Percentiles rank a stretch among this genome's conserved stretches.
These are phyloP conservation scores for Aptenodytes patagonicus DNA, from an alignment of 2,113 vertebrate species.

Conservation along the genomic window DNA sequence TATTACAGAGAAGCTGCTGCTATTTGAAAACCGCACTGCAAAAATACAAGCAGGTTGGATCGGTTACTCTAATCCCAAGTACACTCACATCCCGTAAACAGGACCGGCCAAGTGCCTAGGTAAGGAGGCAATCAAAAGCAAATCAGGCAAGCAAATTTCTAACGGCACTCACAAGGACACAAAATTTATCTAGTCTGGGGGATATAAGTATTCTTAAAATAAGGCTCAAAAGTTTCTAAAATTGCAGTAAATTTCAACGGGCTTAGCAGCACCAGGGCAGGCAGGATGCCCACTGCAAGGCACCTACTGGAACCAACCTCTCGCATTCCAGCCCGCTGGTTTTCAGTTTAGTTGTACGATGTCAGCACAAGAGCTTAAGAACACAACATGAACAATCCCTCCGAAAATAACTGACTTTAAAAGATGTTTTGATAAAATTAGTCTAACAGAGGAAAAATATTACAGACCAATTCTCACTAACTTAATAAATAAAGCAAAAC, in stretches of 20 bases:
- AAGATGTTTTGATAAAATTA: not conserved
- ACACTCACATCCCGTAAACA: not conserved
- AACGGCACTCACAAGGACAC: not conserved
- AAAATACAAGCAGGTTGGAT: not conserved
- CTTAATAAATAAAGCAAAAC: not conserved
- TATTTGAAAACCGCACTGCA: not conserved
- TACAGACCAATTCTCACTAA: not conserved
- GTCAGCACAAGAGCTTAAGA: not conserved
- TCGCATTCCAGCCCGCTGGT: not conserved
- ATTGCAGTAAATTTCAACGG: not conserved
- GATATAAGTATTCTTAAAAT: not conserved
- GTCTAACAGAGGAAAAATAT: not conserved
- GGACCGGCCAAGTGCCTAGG: not conserved
- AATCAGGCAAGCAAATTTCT: not conserved
- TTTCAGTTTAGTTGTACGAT: not conserved
- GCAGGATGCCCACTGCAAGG: not conserved
- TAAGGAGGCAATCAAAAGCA: not conserved
- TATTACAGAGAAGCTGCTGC: not conserved
- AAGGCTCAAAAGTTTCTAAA: not conserved
- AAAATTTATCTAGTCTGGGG: not conserved
- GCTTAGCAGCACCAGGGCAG: not conserved
- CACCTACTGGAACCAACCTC: not conserved
- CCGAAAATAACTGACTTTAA: not conserved
- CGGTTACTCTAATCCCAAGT: not conserved
- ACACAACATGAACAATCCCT: not conserved